A percentile compares a stretch with the other conserved stretches of the same genome.
These are phyloP conservation scores for Coenonympha glycerion DNA, from an alignment of 2,888 invertebrate genomes.

Conservation along the genomic window DNA sequence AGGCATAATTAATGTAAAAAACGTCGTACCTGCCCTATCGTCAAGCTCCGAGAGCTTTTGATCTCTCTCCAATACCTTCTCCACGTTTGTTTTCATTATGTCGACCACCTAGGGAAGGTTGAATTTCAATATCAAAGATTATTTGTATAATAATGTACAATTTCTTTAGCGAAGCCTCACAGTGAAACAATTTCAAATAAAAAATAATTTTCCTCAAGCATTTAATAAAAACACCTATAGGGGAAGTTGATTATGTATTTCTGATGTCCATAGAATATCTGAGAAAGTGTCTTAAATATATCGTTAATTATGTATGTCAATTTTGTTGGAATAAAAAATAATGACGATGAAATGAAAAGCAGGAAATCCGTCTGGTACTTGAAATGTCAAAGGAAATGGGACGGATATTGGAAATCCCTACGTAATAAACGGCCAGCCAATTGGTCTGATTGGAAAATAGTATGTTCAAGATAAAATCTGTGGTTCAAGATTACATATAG, in stretches of 20 bases:
- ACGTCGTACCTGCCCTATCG: slow-evolving; percentile 84
- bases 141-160: not conserved
- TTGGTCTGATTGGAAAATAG: not conserved
- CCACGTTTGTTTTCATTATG: slow-evolving; percentile 97
- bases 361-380: not conserved
- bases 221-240: not conserved
- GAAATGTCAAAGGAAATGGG: not conserved
- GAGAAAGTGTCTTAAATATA: not conserved
- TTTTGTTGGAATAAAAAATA: too few species aligned
- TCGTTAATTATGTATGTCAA: slow-evolving; percentile 3
- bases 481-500: not conserved
- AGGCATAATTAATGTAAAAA: slow-evolving; percentile 1
- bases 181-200: not conserved
- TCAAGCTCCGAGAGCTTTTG: slow-evolving; percentile 96
- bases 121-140: slow-evolving; percentile 6
- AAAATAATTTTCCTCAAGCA: not conserved
- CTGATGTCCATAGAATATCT: not conserved
- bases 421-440: not conserved
- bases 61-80: slow-evolving; percentile 97
- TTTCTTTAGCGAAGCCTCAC: not conserved
- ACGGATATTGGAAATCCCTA: not conserved
- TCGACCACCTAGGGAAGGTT: slow-evolving; percentile 82
- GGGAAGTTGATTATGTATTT: not conserved
- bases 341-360: not conserved
- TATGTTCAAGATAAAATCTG: too few species aligned